phyloP scores from a whole-genome alignment of 2,797 vertebrate species.

The Malacoraja senta region DNA sequence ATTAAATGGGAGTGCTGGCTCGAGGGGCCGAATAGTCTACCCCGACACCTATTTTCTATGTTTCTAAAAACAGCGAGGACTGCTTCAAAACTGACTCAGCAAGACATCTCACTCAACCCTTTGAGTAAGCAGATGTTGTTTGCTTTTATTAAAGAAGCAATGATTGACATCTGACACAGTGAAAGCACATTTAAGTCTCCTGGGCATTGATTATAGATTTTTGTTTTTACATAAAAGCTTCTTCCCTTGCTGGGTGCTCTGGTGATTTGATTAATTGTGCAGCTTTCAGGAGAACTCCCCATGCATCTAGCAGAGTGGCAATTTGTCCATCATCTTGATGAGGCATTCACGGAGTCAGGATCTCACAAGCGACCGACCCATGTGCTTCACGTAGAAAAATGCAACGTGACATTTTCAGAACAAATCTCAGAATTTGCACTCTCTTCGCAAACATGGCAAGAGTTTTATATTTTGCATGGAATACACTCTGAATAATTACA shows the following conservation, averaged over 20 bases:
- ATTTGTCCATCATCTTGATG: background rate
- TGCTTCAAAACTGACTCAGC: background rate
- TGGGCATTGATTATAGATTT: background rate
- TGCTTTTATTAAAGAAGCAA: conserved; percentile 3
- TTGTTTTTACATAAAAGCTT: conserved; percentile 8
- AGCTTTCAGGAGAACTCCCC: background rate
- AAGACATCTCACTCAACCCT: background rate
- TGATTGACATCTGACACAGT: background rate
- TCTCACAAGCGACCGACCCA: background rate
- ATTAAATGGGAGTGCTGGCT: too few relatives aligned
- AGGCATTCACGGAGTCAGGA: background rate
- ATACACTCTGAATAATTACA: background rate
- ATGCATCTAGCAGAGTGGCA: background rate
- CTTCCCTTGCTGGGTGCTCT: background rate
- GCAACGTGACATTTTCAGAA: background rate
- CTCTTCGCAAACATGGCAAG: background rate
- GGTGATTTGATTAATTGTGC: background rate
- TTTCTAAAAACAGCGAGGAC: background rate
- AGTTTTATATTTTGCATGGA: background rate
- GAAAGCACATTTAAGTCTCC: background rate
- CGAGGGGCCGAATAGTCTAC: too few relatives aligned
- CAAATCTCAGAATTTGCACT: background rate
- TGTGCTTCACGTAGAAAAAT: background rate
- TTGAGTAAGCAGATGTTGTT: background rate
- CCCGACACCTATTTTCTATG: too few relatives aligned